Conservation (phyloP, 2,888 invertebrate species). For the Himalopsyche anomala region DNA sequence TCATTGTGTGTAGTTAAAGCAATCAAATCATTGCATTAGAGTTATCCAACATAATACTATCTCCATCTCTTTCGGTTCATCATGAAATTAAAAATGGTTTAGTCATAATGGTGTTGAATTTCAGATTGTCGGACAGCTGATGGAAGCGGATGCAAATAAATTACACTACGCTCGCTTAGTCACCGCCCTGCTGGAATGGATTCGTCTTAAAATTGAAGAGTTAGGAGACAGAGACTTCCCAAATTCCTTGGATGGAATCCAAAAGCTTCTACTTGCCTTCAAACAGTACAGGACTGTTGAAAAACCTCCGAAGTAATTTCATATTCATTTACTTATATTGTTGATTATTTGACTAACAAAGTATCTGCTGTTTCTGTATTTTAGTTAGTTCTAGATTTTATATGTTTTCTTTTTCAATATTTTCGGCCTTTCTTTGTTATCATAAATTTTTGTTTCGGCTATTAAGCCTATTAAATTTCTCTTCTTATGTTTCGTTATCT, state of each 20-base stretch:
- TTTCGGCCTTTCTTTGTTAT: not conserved
- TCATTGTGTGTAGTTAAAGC: too few species aligned
- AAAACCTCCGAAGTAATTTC: conserved; percentile 94
- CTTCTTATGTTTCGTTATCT: too few species aligned
- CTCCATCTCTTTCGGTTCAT: not conserved
- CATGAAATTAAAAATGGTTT: conserved; percentile 44
- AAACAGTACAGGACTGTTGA: conserved; percentile 97
- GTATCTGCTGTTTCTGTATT: too few species aligned
- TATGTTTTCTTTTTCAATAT: too few species aligned
- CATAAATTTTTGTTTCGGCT: too few species aligned
- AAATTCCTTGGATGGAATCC: conserved; percentile 96
- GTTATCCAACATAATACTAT: too few species aligned
- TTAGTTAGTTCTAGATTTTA: too few species aligned
- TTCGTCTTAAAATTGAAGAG: conserved; percentile 88
- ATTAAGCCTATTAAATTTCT: too few species aligned
- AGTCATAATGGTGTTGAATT: conserved; percentile 47
- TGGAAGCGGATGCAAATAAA: conserved; percentile 96
- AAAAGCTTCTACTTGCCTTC: conserved; percentile 91
- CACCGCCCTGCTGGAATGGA: conserved; percentile 94
- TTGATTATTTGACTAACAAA: too few species aligned
- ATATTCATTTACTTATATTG: not conserved
- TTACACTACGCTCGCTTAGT: conserved; percentile 91
- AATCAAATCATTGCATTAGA: too few species aligned
- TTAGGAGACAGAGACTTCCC: conserved; percentile 93
- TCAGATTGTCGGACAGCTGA: conserved; percentile 96